Evolutionary conservation across 1,140 invertebrate species (phyloP), one percentile per base, ranked within the genome.

Genomic region (Anastrepha ludens): DNA sequence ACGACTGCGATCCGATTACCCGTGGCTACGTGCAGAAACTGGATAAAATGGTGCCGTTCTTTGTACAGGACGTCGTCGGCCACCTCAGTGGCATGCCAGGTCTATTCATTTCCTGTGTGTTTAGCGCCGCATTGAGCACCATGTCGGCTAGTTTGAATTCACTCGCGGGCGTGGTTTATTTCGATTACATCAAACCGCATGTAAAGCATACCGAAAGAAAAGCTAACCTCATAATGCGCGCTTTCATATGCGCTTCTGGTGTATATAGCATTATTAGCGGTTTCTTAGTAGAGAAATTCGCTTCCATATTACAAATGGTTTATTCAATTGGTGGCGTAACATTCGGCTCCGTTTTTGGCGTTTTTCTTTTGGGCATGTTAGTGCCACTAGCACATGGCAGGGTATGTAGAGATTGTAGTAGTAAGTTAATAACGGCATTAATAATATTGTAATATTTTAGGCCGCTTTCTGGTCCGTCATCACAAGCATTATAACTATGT

Each of bases 301-400:
- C 94, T 50, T 94, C 94, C 8, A 90, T 96, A 20, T 94, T 96
- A 87, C 95, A 96, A 93, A 94, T 95, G 3, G 91, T 94, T 3
- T 95, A 94, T 89, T 96, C 95, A 87, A 91, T 96, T 78, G 93
- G 94, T 2, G 94, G 95, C 39, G 94, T 96, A 74, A 96, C 95
- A 2, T 94, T 94, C 8, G 96, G 97, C 70, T 95, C 96, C 2
- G 93, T 97, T 5, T 92, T 96, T 9, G 96, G 95, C 8, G 94
- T 97, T n/a, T 97, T 97, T 90, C 94, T 95, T 4, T 91, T 97
- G 5, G 97, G 96, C 88, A 96, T 97, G 95, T 95, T 97, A 88
- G 95, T 96, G 64, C 96, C 96, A 0, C 94, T 93, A 89, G 95
- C 95, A 0, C 96, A 96, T 92, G 94, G 95, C 8, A 93, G 90